Evolutionary conservation across 2,797 vertebrate genomes (phyloP), one percentile per base, ranked within the genome.

Genomic region (Lutjanus argentimaculatus): DNA sequence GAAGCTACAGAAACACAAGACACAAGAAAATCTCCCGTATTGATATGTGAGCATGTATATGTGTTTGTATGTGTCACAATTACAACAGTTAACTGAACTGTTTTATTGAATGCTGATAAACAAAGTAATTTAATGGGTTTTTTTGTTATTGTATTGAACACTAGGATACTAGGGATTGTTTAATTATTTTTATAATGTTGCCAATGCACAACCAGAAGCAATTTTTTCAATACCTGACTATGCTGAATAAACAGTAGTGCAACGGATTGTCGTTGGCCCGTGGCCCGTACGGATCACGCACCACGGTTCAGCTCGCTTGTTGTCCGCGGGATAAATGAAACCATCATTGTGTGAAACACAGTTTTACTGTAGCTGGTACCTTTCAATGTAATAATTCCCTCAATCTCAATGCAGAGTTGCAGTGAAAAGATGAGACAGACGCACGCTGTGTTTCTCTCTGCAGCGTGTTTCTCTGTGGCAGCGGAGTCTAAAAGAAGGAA

Each of bases 1-100:
- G 42, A 75, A 63, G 67, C 16, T 42, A 48, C 16, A 17, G 69
- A 72, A 72, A 68, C 16, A n/a, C 62, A 65, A 43, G 56, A 67
- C 22, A 9, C 1, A 4, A 48, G 40, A 72, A 66, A 58, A 40
- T 64, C 45, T 49, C 36, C 25, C 74, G 46, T 64, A 7, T 5
- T 17, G 56, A 75, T 15, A 13, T 73, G 67, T 59, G 36, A 16
- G 19, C 8, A 1, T 51, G 67, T 13, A 17, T 74, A 46, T 11
- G 17, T 67, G 15, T 68, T 4, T 58, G 36, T 51, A 3, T 52
- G 42, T 67, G 22, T 52, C 16, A 43, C 17, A 22, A 0, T 62
- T 43, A 46, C 25, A 19, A 67, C 52, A 25, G 19, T n/a, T 4
- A 55, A 43, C 30, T 71, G n/a, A 70, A 43, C 19, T n/a, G 16